Conservation (phyloP, 2,113 vertebrate genomes). For the Pedionomus torquatus region DNA sequence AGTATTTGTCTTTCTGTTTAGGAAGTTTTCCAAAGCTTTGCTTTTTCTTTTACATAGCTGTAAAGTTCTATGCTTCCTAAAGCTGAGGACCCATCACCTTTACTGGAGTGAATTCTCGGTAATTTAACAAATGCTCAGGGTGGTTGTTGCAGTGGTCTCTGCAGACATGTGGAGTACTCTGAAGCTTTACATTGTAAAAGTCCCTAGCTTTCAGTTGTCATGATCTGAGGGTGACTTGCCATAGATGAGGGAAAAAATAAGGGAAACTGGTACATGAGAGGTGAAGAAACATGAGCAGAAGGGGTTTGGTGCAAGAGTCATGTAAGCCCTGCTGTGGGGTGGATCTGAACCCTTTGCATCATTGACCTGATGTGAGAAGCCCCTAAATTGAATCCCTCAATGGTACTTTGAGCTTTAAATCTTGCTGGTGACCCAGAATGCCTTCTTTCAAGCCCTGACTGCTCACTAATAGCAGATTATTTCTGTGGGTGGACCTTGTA, state of each 20-base stretch:
- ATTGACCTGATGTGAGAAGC: neutral
- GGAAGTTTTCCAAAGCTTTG: neutral
- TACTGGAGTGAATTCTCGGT: neutral
- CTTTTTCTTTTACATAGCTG: neutral
- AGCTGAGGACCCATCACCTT: neutral
- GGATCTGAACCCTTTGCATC: neutral
- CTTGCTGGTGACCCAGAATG: neutral
- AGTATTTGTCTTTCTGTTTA: neutral
- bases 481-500: neutral
- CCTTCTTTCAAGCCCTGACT: neutral
- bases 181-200: neutral
- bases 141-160: neutral
- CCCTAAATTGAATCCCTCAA: neutral
- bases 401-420: neutral
- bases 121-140: neutral
- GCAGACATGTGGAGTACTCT: rapidly evolving
- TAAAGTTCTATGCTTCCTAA: neutral
- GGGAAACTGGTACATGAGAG: neutral
- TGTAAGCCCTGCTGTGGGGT: neutral
- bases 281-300: neutral
- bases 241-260: neutral
- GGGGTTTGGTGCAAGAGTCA: neutral
- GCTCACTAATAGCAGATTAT: neutral
- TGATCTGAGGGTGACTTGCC: neutral
- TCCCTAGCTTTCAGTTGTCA: neutral